A percentile compares a stretch with the other conserved stretches of the same genome.
Conservation (phyloP, 2,113 vertebrate genomes). For the Dipodomys ordii region DNA sequence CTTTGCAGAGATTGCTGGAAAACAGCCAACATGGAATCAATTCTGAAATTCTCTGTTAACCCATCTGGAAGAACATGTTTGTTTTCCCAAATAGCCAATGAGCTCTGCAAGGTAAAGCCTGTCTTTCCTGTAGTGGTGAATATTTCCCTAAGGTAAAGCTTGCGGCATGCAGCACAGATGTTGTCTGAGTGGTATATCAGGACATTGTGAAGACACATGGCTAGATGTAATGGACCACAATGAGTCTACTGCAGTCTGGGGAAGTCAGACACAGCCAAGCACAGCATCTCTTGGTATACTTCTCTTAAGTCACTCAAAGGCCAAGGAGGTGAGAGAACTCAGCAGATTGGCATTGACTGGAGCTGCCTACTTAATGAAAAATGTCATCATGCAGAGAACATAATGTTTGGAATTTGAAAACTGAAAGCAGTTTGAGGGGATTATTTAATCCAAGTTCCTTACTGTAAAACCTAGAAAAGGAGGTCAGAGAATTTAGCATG, state of each 20-base stretch:
- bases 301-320: neutral
- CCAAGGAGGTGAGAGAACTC: neutral
- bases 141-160: constrained; percentile 58
- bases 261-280: neutral
- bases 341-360: neutral
- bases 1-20: constrained; percentile 51
- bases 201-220: neutral
- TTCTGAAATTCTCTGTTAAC: constrained; percentile 53
- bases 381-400: neutral
- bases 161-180: constrained; percentile 61
- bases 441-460: neutral
- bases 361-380: neutral
- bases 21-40: constrained; percentile 1
- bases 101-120: constrained; percentile 39
- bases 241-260: neutral
- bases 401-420: neutral
- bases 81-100: constrained; percentile 43
- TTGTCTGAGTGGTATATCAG: neutral
- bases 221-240: constrained; percentile 35
- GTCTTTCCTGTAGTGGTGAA: neutral
- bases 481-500: neutral
- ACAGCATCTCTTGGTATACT: neutral
- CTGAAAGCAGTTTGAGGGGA: neutral
- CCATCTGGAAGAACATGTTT: constrained; percentile 29
- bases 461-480: neutral